Conservation (phyloP, 2,113 vertebrate species). For the Gobio gobio region DNA sequence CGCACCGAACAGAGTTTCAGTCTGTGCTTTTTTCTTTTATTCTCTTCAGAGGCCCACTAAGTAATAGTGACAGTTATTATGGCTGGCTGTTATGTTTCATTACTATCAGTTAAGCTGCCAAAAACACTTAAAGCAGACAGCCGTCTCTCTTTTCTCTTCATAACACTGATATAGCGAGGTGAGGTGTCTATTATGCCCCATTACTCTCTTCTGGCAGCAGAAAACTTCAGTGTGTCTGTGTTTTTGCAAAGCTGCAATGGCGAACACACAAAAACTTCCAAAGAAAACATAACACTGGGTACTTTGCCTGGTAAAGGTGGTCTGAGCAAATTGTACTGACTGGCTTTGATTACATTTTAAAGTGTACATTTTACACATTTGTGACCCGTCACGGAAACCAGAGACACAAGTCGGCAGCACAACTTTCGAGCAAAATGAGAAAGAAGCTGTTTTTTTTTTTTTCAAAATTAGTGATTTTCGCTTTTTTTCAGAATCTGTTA, state of each 20-base stretch:
- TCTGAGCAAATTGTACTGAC: background rate
- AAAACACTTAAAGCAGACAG: slow-evolving; percentile 45
- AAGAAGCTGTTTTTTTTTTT: too few species aligned
- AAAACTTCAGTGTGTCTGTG: slow-evolving; percentile 31
- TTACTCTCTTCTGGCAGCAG: slow-evolving; percentile 7
- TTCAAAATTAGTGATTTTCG: too few species aligned
- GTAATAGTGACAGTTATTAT: slow-evolving; percentile 52
- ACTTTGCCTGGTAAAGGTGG: background rate
- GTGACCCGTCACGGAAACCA: too few species aligned
- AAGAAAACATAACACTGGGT: too few species aligned
- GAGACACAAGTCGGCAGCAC: too few species aligned
- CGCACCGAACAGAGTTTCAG: background rate
- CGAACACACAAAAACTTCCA: background rate
- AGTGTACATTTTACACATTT: background rate
- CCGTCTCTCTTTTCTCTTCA: slow-evolving; percentile 8
- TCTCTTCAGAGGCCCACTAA: slow-evolving; percentile 32
- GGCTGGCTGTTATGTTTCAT: slow-evolving; percentile 44
- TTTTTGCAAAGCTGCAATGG: background rate
- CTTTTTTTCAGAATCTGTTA: too few species aligned
- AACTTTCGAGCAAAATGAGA: too few species aligned
- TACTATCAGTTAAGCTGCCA: slow-evolving; percentile 50
- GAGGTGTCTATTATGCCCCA: slow-evolving; percentile 39
- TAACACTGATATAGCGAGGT: slow-evolving; percentile 22
- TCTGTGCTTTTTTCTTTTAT: background rate
- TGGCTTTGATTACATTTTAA: background rate